Evolutionary conservation across 2,113 vertebrate species (phyloP).

Genomic region (Coptodon bakossiorum): DNA sequence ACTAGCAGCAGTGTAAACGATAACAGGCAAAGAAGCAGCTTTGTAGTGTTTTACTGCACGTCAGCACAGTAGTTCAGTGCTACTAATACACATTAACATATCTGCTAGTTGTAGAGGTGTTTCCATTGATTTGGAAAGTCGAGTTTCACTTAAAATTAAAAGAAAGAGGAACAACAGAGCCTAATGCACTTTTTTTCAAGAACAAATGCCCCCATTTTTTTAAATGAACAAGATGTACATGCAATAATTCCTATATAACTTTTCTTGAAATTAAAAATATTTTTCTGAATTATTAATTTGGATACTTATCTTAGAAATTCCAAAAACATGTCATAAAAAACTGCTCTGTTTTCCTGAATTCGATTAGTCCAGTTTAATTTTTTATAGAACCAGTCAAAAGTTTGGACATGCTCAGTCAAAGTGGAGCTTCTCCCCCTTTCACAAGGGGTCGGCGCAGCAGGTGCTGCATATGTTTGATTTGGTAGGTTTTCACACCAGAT

Average conservation of each 20-base stretch:
- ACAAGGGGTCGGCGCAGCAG: neutral
- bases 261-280: neutral
- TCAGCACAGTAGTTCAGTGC: neutral
- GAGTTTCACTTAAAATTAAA: neutral
- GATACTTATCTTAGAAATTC: neutral
- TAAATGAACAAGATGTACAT: neutral
- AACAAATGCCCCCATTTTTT: neutral
- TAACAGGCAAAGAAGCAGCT: neutral
- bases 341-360: neutral
- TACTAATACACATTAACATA: neutral
- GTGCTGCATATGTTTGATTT: too few relatives aligned
- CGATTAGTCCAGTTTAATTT: neutral
- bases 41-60: constrained; percentile 26
- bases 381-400: neutral
- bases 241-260: neutral
- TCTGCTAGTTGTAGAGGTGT: neutral
- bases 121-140: neutral
- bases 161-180: neutral
- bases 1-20: constrained; percentile 20
- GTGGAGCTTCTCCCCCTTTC: neutral
- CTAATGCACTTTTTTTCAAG: neutral
- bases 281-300: neutral
- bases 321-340: neutral
- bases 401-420: neutral
- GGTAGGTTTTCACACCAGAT: too few relatives aligned